A percentile compares a stretch with the other conserved stretches of the same genome.
These are phyloP conservation scores for Cordilura impudica DNA, from an alignment of 2,888 invertebrate genomes.

Conservation along the genomic window DNA sequence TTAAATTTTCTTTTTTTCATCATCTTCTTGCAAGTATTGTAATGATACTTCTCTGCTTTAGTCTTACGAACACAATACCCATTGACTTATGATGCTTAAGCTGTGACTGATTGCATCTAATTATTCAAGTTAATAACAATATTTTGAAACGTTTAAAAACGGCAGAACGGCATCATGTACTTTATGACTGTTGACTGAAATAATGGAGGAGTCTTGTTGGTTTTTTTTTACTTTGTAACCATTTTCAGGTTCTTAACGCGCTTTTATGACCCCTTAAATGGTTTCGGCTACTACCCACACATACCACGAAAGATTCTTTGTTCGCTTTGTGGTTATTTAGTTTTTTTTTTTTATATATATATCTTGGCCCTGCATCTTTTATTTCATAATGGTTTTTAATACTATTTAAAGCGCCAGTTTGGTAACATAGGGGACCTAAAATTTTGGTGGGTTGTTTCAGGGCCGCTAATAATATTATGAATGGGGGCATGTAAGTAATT, in stretches of 20 bases:
- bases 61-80: slow-evolving; percentile 26
- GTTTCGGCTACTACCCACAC: slow-evolving; percentile 31
- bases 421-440: not conserved
- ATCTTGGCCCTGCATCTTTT: slow-evolving; percentile 1
- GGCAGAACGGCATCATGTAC: not conserved
- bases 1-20: slow-evolving; percentile 5
- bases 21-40: slow-evolving; percentile 7
- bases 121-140: slow-evolving; percentile 74
- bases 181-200: slow-evolving; percentile 4
- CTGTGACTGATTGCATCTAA: slow-evolving; percentile 75
- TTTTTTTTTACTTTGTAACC: not conserved
- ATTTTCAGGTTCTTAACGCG: not conserved
- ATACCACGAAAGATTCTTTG: not conserved
- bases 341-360: slow-evolving; percentile 6
- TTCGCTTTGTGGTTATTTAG: not conserved
- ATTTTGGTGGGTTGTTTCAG: not conserved
- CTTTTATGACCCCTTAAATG: slow-evolving; percentile 25
- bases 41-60: slow-evolving; percentile 19
- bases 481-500: too few relatives aligned
- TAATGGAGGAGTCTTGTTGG: not conserved
- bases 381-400: slow-evolving; percentile 5
- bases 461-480: too few relatives aligned
- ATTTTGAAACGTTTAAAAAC: slow-evolving; percentile 57
- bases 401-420: not conserved
- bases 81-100: slow-evolving; percentile 72